These are phyloP conservation scores for Onychorhynchus coronatus DNA, from an alignment of 2,113 vertebrate genomes.

Conservation along the genomic window DNA sequence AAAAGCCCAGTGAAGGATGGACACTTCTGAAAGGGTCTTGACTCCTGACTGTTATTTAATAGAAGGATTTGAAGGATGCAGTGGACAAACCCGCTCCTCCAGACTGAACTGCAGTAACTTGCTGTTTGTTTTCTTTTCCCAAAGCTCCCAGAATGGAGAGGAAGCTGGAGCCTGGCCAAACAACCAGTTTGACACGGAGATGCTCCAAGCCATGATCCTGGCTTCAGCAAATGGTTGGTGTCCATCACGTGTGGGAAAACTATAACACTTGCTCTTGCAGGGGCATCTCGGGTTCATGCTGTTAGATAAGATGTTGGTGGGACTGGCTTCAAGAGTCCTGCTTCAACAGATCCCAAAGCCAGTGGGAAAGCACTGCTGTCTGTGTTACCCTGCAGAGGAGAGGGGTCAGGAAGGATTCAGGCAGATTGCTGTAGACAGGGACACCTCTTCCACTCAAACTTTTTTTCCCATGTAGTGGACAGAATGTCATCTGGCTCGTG, in stretches of 20 bases:
- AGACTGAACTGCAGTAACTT: not conserved
- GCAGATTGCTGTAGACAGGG: not conserved
- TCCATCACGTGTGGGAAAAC: not conserved
- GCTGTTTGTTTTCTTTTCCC: slow-evolving; percentile 39
- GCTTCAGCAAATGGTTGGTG: slow-evolving; percentile 92
- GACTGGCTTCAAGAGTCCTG: not conserved
- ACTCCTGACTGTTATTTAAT: not conserved
- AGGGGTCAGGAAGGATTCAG: not conserved
- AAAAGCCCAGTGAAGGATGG: not conserved
- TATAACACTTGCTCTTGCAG: rapidly evolving
- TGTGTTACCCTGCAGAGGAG: not conserved
- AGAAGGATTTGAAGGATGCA: not conserved
- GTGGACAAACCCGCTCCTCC: not conserved
- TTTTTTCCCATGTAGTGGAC: no score
- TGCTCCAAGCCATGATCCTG: slow-evolving; percentile 95
- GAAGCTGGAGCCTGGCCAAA: slow-evolving; percentile 97
- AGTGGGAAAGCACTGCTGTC: not conserved
- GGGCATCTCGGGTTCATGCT: not conserved
- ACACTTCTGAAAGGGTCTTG: not conserved
- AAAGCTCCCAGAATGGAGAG: slow-evolving; percentile 82
- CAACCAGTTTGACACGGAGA: slow-evolving; percentile 95
- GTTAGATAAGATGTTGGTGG: not conserved
- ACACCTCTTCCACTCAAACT: not conserved
- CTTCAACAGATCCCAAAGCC: not conserved
- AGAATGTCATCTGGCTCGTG: rapidly evolving